These are phyloP conservation scores for Urocolius indicus DNA, from an alignment of 2,113 vertebrate genomes.

Conservation along the genomic window DNA sequence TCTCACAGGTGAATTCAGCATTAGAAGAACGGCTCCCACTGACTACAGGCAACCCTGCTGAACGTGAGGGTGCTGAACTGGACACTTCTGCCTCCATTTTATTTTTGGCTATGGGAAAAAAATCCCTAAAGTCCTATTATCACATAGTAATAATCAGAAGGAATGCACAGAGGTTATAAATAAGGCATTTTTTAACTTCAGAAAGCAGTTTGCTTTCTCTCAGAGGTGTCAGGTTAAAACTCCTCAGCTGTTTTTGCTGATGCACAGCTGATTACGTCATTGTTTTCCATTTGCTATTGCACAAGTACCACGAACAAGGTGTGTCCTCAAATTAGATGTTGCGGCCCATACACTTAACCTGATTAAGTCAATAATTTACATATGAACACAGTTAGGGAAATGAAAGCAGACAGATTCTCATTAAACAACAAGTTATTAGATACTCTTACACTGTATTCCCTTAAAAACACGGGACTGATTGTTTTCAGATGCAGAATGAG, in stretches of 20 bases:
- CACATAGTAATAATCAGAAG: not conserved
- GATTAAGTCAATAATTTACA: conserved; percentile 48
- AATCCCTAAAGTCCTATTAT: not conserved
- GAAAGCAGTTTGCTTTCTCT: not conserved
- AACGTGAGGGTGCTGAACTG: not conserved
- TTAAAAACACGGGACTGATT: not conserved
- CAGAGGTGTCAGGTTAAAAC: conserved; percentile 4
- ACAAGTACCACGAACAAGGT: not conserved
- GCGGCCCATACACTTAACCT: not conserved
- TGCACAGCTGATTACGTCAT: not conserved
- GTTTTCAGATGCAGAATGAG: not conserved
- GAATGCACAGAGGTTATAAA: not conserved
- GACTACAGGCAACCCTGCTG: not conserved
- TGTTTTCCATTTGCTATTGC: conserved; percentile 33
- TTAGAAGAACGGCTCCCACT: not conserved
- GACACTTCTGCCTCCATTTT: not conserved
- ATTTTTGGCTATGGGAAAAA: not conserved
- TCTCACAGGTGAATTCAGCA: rapidly evolving
- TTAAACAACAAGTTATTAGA: not conserved
- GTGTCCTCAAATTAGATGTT: conserved; percentile 35
- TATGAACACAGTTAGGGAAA: conserved; percentile 8
- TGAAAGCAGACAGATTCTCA: not conserved
- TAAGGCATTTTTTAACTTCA: not conserved
- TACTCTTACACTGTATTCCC: not conserved
- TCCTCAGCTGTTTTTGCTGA: not conserved